Evolutionary conservation across 2,797 vertebrate species (phyloP).

Genomic region (Sternotherus odoratus): DNA sequence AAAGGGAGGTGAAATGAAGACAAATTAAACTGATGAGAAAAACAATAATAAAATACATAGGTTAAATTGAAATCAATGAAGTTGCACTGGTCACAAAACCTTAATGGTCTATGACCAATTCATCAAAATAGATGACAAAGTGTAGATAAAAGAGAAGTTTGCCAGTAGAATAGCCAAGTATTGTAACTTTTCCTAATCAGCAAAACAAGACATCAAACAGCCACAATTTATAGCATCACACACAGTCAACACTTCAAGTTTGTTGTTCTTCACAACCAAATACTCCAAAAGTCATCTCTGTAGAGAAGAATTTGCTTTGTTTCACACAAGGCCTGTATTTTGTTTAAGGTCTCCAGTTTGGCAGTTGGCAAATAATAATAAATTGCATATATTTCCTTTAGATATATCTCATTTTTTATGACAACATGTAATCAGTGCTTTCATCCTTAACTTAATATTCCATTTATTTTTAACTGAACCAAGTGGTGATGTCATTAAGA

Average conservation of each 20-base stretch:
- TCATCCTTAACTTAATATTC: constrained; percentile 5
- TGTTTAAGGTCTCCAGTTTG: not conserved
- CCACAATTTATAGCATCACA: not conserved
- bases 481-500: constrained; percentile 30
- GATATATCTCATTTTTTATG: not conserved
- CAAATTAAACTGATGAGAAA: accelerated
- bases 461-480: not conserved
- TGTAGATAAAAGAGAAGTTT: not conserved
- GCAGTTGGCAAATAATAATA: not conserved
- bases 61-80: not conserved
- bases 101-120: not conserved
- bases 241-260: not conserved
- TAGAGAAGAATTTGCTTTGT: not conserved
- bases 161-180: not conserved
- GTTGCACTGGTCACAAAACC: accelerated
- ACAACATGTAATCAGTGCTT: not conserved
- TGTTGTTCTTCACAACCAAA: not conserved
- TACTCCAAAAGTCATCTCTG: not conserved
- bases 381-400: not conserved
- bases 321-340: not conserved
- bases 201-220: not conserved
- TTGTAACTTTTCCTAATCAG: not conserved
- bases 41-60: accelerated
- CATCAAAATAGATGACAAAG: not conserved
- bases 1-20: accelerated